Evolutionary conservation across 2,797 vertebrate genomes (phyloP).

Genomic region (Acridotheres tristis): DNA sequence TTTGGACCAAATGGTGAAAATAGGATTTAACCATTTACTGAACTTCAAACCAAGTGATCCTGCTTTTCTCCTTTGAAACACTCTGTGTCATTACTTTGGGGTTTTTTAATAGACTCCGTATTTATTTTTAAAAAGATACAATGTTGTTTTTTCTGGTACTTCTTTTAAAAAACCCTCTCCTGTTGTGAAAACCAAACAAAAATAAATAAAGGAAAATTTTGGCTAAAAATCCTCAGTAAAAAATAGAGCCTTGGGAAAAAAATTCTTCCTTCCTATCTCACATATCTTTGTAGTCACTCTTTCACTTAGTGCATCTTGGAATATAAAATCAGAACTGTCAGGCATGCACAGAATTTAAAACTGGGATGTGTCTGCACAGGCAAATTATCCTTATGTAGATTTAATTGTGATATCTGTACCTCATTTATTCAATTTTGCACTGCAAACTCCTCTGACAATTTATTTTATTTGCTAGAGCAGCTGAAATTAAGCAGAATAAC

Average conservation of each 20-base stretch:
- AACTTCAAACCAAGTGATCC: background rate
- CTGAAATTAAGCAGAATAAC: background rate
- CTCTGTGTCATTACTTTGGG: background rate
- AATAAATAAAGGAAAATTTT: background rate
- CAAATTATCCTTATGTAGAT: background rate
- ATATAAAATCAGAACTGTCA: background rate
- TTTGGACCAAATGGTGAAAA: constrained; percentile 12
- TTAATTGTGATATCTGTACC: background rate
- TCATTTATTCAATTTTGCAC: background rate
- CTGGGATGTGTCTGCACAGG: background rate
- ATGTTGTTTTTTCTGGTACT: background rate
- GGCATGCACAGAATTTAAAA: background rate
- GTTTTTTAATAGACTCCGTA: background rate
- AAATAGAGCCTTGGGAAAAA: background rate
- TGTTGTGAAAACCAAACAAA: background rate
- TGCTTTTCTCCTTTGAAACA: background rate
- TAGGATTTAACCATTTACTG: background rate
- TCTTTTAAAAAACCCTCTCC: background rate
- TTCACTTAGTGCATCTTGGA: background rate
- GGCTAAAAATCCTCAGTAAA: background rate
- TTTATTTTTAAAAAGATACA: background rate
- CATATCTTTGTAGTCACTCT: background rate
- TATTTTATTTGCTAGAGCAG: background rate
- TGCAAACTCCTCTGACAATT: background rate
- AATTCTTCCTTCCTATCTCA: background rate